Base-by-base conservation (phyloP, 2,888 invertebrate genomes). In the Allacma fusca region DNA sequence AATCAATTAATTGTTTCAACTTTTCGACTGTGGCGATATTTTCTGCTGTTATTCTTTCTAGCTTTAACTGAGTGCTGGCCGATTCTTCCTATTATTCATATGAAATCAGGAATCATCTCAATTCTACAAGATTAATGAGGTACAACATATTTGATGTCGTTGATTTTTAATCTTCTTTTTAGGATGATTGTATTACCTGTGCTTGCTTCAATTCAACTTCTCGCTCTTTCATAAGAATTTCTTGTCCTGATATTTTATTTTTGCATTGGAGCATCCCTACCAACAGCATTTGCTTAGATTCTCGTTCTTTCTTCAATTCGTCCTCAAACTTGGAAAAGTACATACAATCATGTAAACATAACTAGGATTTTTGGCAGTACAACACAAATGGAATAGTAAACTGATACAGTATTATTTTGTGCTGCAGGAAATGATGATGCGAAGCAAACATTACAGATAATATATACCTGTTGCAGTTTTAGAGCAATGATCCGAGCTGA, bases 391-490 rank as follows among this genome's bases (percentile, higher is more conserved):
- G n/a, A 59, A 13, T 59, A 13, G 19, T 59, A 7, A 59, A 59
- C 59, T n/a, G n/a, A 59, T 19, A 13, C 59, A 23, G 7, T 19
- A 21, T 59, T 7, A 21, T 13, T 13, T 59, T 59, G 21, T 29
- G 16, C n/a, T n/a, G n/a, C n/a, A n/a, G n/a, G n/a, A n/a, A n/a
- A n/a, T n/a, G n/a, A n/a, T n/a, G n/a, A n/a, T n/a, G n/a, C n/a
- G n/a, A n/a, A n/a, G n/a, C n/a, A n/a, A n/a, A n/a, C n/a, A n/a
- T n/a, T n/a, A n/a, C n/a, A n/a, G n/a, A n/a, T n/a, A n/a, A n/a
- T n/a, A n/a, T n/a, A n/a, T 28, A 81, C 82, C 79, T 81, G 80
- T 70, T 81, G 81, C 13, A 83, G 76, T 62, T 80, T 79, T 1
- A 80, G 65, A 40, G 77, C 79, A 40, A 81, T 78, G 19, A 74